These are phyloP conservation scores for Drosophila lacertosa DNA, from an alignment of 1,140 invertebrate species.

Conservation along the genomic window DNA sequence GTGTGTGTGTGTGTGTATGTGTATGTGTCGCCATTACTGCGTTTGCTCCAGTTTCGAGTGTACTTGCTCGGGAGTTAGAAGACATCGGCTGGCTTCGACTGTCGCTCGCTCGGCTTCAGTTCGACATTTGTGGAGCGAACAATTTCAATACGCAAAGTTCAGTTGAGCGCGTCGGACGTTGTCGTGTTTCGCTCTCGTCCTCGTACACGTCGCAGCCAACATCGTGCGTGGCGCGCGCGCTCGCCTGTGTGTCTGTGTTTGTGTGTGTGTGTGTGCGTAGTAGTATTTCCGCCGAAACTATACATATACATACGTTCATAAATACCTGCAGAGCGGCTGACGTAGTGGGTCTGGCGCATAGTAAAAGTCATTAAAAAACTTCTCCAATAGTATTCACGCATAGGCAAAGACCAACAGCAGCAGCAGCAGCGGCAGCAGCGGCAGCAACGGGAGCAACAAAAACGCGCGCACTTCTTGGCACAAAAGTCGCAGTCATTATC, in stretches of 20 bases:
- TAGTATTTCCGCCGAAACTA: slow-evolving; percentile 64
- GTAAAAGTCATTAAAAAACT: slow-evolving; percentile 82
- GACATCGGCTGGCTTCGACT: slow-evolving; percentile 46
- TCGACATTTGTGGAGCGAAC: slow-evolving; percentile 45
- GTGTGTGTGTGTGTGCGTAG: slow-evolving; percentile 60
- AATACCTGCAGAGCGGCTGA: slow-evolving; percentile 50
- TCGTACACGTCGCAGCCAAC: slow-evolving; percentile 31
- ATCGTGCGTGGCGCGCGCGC: slow-evolving; percentile 48
- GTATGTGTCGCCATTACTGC: slow-evolving; percentile 47
- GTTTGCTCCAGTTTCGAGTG: slow-evolving; percentile 72
- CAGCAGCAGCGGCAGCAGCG: background rate
- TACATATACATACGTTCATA: slow-evolving; percentile 23
- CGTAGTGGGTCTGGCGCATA: slow-evolving; percentile 67
- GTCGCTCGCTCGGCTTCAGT: slow-evolving; percentile 36
- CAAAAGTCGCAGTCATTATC: slow-evolving; percentile 38
- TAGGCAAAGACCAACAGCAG: slow-evolving; percentile 9
- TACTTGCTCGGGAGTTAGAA: slow-evolving; percentile 27
- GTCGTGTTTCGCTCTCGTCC: slow-evolving; percentile 50
- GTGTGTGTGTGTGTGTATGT: slow-evolving; percentile 19
- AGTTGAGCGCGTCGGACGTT: slow-evolving; percentile 81
- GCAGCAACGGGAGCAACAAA: slow-evolving; percentile 21
- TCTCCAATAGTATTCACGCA: slow-evolving; percentile 78
- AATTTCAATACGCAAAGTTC: slow-evolving; percentile 81
- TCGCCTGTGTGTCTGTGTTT: slow-evolving; percentile 1
- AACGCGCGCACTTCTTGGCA: slow-evolving; percentile 63